Evolutionary conservation across 2,797 vertebrate species (phyloP).

Genomic region (Tragelaphus oryx): DNA sequence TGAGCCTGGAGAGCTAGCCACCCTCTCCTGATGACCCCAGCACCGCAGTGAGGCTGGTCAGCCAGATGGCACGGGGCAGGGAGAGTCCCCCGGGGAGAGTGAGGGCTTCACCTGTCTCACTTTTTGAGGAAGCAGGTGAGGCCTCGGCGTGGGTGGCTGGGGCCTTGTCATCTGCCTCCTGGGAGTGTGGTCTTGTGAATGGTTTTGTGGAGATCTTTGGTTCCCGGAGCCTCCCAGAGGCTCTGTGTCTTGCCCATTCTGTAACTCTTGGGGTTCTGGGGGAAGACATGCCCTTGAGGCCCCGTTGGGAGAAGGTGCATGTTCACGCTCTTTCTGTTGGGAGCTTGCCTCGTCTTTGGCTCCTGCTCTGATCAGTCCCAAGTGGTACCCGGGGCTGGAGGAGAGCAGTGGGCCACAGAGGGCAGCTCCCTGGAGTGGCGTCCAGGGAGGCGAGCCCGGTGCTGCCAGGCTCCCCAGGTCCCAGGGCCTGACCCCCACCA

Average conservation of each 20-base stretch:
- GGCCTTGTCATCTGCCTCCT: not conserved
- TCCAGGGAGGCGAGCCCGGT: not conserved
- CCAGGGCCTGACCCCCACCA: not conserved
- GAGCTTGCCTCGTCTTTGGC: not conserved
- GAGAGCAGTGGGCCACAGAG: not conserved
- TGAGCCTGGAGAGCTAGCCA: not conserved
- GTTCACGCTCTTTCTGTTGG: accelerated
- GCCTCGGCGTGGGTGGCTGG: accelerated
- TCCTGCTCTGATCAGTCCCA: not conserved
- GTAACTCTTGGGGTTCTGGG: not conserved
- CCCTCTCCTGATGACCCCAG: not conserved
- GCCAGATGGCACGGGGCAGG: not conserved
- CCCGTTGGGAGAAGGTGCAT: accelerated
- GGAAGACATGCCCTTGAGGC: not conserved
- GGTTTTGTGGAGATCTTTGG: not conserved
- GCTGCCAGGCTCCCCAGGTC: not conserved
- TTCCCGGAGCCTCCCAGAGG: not conserved
- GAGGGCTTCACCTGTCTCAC: not conserved
- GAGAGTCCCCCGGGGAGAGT: not conserved
- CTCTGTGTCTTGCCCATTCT: not conserved
- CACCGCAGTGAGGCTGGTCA: not conserved
- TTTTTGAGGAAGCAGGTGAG: not conserved
- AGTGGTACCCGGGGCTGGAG: not conserved
- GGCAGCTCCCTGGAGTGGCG: not conserved
- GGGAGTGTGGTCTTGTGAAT: not conserved